Conservation (phyloP, 2,113 vertebrate genomes). For the Vulpes vulpes region DNA sequence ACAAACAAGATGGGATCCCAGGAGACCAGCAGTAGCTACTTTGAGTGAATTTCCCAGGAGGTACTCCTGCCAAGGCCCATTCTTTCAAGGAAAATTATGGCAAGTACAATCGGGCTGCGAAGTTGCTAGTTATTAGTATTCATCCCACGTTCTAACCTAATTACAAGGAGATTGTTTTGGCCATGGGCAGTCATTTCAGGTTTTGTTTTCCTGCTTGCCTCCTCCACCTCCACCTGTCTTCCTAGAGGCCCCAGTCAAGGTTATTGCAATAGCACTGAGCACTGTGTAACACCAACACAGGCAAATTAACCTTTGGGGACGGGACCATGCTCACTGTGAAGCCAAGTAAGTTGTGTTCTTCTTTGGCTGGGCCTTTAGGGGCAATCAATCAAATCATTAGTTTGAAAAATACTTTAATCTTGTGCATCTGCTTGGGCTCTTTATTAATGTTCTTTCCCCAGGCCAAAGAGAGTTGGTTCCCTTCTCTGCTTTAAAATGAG, state of each 20-base stretch:
- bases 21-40: constrained; percentile 58
- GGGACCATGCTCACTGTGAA: constrained; percentile 73
- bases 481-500: constrained; percentile 54
- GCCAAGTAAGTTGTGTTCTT: constrained; percentile 74
- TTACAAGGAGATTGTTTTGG: constrained; percentile 80
- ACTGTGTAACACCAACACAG: constrained; percentile 46
- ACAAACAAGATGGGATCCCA: constrained; percentile 33
- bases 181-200: constrained; percentile 77
- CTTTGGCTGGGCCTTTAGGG: constrained; percentile 64
- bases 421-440: constrained; percentile 75
- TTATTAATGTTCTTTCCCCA: constrained; percentile 76
- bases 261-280: constrained; percentile 74
- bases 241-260: constrained; percentile 75
- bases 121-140: constrained; percentile 73
- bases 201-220: constrained; percentile 72
- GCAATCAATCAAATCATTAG: constrained; percentile 79
- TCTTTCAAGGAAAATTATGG: constrained; percentile 69
- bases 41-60: constrained; percentile 65
- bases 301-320: constrained; percentile 75
- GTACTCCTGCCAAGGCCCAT: constrained; percentile 12
- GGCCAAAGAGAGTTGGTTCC: constrained; percentile 56
- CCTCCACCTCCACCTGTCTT: constrained; percentile 76
- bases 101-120: constrained; percentile 46
- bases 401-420: constrained; percentile 82
- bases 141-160: constrained; percentile 76